Evolutionary conservation across 1,140 invertebrate genomes (phyloP).

Genomic region (Drosophila takahashii): DNA sequence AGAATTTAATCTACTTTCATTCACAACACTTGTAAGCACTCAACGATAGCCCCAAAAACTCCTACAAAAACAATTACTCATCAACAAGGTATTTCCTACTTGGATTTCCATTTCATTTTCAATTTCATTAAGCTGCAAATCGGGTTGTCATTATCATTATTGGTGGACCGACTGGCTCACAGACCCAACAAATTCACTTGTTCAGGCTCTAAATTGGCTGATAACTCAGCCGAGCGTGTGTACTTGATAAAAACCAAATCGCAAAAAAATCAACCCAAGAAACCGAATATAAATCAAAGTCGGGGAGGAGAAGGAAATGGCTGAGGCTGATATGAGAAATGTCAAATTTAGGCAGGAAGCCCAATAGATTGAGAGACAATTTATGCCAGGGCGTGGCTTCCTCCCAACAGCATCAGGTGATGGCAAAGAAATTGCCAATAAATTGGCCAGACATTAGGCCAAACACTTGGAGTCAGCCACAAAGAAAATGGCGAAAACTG

Average conservation of each 20-base stretch:
- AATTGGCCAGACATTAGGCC: slow-evolving; percentile 62
- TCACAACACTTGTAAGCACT: slow-evolving; percentile 22
- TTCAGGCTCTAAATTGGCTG: slow-evolving; percentile 29
- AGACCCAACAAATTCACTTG: slow-evolving; percentile 13
- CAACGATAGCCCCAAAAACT: background rate
- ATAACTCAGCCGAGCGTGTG: slow-evolving; percentile 20
- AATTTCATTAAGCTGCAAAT: slow-evolving; percentile 36
- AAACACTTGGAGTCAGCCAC: slow-evolving; percentile 7
- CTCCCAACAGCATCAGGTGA: slow-evolving; percentile 33
- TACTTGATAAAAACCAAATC: slow-evolving; percentile 40
- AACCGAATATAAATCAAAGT: slow-evolving; percentile 53
- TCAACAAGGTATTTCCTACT: slow-evolving; percentile 11
- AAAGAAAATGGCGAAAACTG: slow-evolving; percentile 23
- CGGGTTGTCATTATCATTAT: slow-evolving; percentile 28
- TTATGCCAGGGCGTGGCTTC: slow-evolving; percentile 39
- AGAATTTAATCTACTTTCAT: slow-evolving; percentile 4
- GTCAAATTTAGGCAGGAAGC: slow-evolving; percentile 26
- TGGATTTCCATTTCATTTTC: slow-evolving; percentile 31
- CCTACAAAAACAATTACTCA: slow-evolving; percentile 14
- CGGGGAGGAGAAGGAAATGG: slow-evolving; percentile 27
- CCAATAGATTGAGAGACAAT: slow-evolving; percentile 26
- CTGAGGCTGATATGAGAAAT: slow-evolving; percentile 76
- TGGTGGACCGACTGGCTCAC: slow-evolving; percentile 7
- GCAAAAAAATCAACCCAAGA: slow-evolving; percentile 23
- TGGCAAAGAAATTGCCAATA: slow-evolving; percentile 72